Base-by-base conservation (phyloP, 2,888 invertebrate species). In the Isoperla grammatica region DNA sequence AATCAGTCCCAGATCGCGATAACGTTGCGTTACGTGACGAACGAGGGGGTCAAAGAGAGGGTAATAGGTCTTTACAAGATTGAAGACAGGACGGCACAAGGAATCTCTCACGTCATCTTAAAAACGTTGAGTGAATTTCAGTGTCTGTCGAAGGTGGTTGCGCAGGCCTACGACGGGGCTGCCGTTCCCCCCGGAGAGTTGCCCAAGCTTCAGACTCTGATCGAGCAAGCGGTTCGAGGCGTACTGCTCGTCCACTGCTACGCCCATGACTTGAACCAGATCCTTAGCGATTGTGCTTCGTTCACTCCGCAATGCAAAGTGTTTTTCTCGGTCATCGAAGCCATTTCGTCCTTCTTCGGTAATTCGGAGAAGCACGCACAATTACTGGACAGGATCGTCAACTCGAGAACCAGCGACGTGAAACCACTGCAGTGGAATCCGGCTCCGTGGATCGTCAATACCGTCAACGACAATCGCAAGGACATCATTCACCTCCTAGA, bases 101-200 rank as follows among this genome's bases (percentile, higher is more conserved):
- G 42, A 6, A 55, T 55, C 9, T 40, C 55, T 5, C 8, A 35
- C 3, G 20, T 37, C 15, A 35, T 55, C 9, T 17, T 37, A 1
- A 9, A 42, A n/a, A 20, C 19, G 29, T 13, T 55, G 12, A 37
- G 37, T 17, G 43, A 56, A 17, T 43, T n/a, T 17, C 13, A 15
- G 35, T 56, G 56, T 17, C 19, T 29, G 13, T 6, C 23, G 9
- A 56, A 56, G 13, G 19, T 56, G 20, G 56, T 56, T 2, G 56
- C 56, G 2, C 56, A 56, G 5, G n/a, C 56, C 13, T 56, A 56
- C 42, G 56, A 56, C 22, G 56, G 56, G 1, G 56, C 56, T 12
- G 9, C 29, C 5, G 17, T 56, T 2, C 19, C 46, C 11, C 40
- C 56, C 6, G n/a, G 15, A 2, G 45, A 56, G n/a, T 43, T 56